A percentile compares a stretch with the other conserved stretches of the same genome.
Conservation (phyloP, 2,113 vertebrate species). For the Galbula dea region DNA sequence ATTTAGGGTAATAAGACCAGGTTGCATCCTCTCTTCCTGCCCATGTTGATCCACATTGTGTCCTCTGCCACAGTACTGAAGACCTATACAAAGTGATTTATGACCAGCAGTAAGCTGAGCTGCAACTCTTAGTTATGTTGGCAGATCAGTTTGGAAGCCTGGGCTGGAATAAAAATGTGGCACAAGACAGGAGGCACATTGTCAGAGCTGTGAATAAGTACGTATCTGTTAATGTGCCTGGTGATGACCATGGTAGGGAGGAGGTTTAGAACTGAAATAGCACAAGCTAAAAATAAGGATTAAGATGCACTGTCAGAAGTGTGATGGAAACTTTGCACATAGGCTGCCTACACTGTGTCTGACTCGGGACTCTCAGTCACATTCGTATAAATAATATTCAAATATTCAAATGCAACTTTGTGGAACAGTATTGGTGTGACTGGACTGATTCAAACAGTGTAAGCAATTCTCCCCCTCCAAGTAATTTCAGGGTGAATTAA, state of each 20-base stretch:
- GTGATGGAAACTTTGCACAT: background rate
- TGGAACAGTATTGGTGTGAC: background rate
- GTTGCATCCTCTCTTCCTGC: background rate
- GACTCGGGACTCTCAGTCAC: background rate
- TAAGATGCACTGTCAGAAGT: background rate
- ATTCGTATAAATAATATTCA: background rate
- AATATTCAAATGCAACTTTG: background rate
- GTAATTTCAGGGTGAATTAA: background rate
- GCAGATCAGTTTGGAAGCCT: background rate
- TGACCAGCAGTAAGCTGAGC: background rate
- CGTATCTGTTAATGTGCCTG: background rate
- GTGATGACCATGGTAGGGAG: background rate
- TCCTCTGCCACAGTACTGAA: background rate
- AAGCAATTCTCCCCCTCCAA: background rate
- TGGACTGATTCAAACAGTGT: background rate
- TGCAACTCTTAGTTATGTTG: background rate
- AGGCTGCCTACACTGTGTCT: background rate
- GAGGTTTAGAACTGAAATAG: background rate
- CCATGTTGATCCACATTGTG: accelerated
- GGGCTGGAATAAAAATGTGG: background rate
- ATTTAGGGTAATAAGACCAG: background rate
- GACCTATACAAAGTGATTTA: background rate
- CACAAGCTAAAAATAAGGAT: background rate
- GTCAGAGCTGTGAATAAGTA: accelerated
- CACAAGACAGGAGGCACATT: background rate